Evolutionary conservation across 2,113 vertebrate genomes (phyloP), one percentile per base, ranked within the genome.

Genomic region (Lates calcarifer): DNA sequence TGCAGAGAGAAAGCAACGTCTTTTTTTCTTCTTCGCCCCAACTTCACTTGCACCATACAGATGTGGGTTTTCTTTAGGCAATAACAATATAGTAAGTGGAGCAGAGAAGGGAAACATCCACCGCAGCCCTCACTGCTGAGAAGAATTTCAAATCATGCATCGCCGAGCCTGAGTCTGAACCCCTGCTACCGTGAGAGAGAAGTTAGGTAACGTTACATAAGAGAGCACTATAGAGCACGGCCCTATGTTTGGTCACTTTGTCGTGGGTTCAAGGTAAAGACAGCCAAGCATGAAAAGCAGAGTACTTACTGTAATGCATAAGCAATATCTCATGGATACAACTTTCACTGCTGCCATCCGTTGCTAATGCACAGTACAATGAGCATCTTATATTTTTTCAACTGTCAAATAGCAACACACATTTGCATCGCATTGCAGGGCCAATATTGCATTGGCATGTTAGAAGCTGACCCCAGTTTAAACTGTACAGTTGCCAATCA

Each of bases 91-190:
- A 82, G 43, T 49, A 31, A 73, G 76, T 78, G 20, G 1, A 78
- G 58, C 53, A 53, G 15, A 63, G 66, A 61, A 43, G 56, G 35
- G 57, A 82, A 82, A 56, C 57, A 74, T 77, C 51, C 69, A 49
- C 51, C 26, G 3, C 64, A 61, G 78, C 22, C 8, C 58, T 77
- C 31, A 17, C 29, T 6, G 60, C 56, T 47, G 74, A 69, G 81
- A 81, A 65, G 43, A 73, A 79, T 85, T 81, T 76, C 26, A 69
- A 74, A 82, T 67, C 77, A 67, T 64, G 81, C 76, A 68, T 87
- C 35, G 22, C 11, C 74, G 88, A 81, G 60, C 37, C 65, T 13
- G 69, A 65, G 62, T 79, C 71, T 58, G 64, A 89, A 62, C 31
- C 49, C 18, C 47, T 63, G 67, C 70, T 77, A 22, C 39, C 3